These are phyloP conservation scores for Poecilia velifera DNA, from an alignment of 2,797 vertebrate genomes.

Conservation along the genomic window DNA sequence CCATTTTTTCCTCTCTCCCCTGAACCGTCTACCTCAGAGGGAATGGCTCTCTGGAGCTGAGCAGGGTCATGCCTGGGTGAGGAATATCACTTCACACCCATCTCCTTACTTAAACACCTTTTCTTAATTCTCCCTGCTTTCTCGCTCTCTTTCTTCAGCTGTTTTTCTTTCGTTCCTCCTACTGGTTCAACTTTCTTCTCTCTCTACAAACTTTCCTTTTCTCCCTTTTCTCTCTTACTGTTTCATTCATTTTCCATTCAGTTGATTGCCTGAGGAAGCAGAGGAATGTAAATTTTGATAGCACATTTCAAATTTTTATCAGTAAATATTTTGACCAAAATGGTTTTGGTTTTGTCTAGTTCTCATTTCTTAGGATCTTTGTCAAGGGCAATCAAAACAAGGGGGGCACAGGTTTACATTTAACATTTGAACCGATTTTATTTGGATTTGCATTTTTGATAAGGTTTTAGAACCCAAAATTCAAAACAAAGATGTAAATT, in stretches of 20 bases:
- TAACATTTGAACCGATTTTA: neutral
- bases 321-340: neutral
- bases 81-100: slow-evolving; percentile 75
- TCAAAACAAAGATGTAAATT: neutral
- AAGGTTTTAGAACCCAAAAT: neutral
- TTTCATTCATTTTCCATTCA: slow-evolving; percentile 14
- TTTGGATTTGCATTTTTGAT: neutral
- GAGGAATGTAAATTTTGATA: slow-evolving; percentile 27
- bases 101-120: slow-evolving; percentile 49
- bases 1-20: slow-evolving; percentile 53
- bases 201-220: slow-evolving; percentile 2
- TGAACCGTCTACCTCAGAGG: slow-evolving; percentile 62
- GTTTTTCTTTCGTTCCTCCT: neutral
- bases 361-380: neutral
- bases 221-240: neutral
- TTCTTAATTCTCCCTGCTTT: slow-evolving; percentile 38
- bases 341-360: neutral
- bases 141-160: slow-evolving; percentile 8
- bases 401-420: neutral
- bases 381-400: neutral
- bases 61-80: slow-evolving; percentile 81
- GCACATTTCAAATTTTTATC: neutral
- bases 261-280: slow-evolving; percentile 39
- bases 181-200: neutral
- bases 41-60: slow-evolving; percentile 67